Conservation (phyloP, 2,888 invertebrate species). For the Tethea ocularis region DNA sequence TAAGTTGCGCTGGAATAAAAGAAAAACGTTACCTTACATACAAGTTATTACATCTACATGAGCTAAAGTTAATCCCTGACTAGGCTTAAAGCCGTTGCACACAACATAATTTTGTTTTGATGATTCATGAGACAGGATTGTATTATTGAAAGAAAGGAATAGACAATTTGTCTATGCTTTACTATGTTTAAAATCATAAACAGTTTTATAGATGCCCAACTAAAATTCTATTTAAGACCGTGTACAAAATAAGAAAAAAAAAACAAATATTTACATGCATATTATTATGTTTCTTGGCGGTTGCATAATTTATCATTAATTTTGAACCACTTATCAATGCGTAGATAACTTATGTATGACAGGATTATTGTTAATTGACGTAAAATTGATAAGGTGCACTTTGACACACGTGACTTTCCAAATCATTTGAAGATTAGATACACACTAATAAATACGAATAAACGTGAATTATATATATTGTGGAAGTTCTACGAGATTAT, state of each 20-base stretch:
- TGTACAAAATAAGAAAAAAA: neutral
- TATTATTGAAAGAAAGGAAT: too few relatives aligned
- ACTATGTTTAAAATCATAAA: too few relatives aligned
- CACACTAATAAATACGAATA: neutral
- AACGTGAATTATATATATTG: neutral
- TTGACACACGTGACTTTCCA: neutral
- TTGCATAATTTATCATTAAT: constrained; percentile 1
- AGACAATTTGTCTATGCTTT: too few relatives aligned
- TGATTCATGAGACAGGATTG: neutral
- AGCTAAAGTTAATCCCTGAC: too few relatives aligned
- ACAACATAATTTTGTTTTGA: too few relatives aligned
- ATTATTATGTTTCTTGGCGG: neutral
- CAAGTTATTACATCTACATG: too few relatives aligned
- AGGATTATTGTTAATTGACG: neutral
- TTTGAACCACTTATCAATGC: neutral
- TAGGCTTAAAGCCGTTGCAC: too few relatives aligned
- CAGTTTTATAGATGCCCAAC: neutral
- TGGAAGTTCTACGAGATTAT: neutral
- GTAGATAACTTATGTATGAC: neutral
- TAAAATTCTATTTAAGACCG: neutral
- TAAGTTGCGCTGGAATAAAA: constrained; percentile 67
- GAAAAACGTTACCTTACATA: neutral
- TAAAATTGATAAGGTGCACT: neutral
- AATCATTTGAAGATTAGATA: constrained; percentile 1
- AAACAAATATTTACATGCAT: neutral